Conservation (phyloP, 2,113 vertebrate genomes). For the Cryptomyrus ogoouensis region DNA sequence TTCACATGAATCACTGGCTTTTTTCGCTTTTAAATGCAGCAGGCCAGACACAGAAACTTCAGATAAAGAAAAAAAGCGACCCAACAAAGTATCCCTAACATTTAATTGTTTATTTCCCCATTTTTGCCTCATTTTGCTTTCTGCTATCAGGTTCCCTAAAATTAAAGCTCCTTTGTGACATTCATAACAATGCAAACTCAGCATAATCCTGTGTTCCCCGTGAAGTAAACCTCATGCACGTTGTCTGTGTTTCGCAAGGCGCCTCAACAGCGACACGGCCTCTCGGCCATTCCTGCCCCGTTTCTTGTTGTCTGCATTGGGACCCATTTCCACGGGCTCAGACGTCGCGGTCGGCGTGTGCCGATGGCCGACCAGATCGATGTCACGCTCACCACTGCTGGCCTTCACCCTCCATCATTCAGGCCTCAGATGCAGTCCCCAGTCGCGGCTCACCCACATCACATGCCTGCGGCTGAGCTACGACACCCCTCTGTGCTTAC, state of each 20-base stretch:
- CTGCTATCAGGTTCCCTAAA: not conserved
- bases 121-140: not conserved
- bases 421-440: not conserved
- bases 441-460: not conserved
- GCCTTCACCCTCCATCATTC: not conserved
- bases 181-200: not conserved
- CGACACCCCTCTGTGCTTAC: not conserved
- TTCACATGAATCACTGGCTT: conserved; percentile 16
- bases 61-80: not conserved
- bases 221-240: not conserved
- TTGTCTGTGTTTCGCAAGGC: too few relatives aligned
- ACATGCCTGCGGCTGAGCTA: not conserved
- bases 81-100: not conserved
- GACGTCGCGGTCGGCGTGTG: not conserved
- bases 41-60: not conserved
- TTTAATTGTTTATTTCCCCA: not conserved
- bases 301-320: not conserved
- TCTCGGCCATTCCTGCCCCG: not conserved
- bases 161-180: not conserved
- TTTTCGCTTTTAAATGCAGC: not conserved
- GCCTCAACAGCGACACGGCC: not conserved
- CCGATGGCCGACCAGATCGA: not conserved
- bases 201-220: not conserved
- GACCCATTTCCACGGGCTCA: not conserved
- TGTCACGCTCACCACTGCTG: too few relatives aligned